These are phyloP conservation scores for Trachymyrmex cornetzi DNA, from an alignment of 1,140 invertebrate species.

Conservation along the genomic window DNA sequence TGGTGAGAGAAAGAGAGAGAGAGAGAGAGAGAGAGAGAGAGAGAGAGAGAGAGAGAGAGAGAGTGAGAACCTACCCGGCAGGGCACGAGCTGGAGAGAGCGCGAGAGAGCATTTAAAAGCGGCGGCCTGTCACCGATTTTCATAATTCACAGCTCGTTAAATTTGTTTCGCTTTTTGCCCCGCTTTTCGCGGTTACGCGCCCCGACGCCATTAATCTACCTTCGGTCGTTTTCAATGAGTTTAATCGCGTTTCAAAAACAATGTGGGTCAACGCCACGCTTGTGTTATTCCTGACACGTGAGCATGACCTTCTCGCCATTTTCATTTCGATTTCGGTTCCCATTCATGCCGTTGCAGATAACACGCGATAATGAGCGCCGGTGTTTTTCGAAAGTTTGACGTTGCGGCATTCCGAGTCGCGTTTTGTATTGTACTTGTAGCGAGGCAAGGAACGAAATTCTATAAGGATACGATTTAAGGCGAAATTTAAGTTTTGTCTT, in stretches of 20 bases:
- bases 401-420: not conserved
- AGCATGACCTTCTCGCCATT: slow-evolving; percentile 76
- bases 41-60: not conserved
- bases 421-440: not conserved
- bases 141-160: slow-evolving; percentile 86
- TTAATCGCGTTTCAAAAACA: slow-evolving; percentile 83
- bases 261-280: slow-evolving; percentile 79
- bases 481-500: not conserved
- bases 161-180: slow-evolving; percentile 82
- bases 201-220: slow-evolving; percentile 80
- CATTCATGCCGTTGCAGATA: slow-evolving; percentile 74
- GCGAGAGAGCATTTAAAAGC: slow-evolving; percentile 74
- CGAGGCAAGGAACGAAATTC: not conserved
- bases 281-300: slow-evolving; percentile 75
- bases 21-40: slow-evolving; percentile 54
- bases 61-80: slow-evolving; percentile 21
- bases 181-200: slow-evolving; percentile 75
- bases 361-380: slow-evolving; percentile 69
- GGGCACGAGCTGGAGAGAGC: slow-evolving; percentile 48
- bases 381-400: slow-evolving; percentile 19
- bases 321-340: slow-evolving; percentile 79
- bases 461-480: not conserved
- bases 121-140: slow-evolving; percentile 83
- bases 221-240: slow-evolving; percentile 83
- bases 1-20: slow-evolving; percentile 30